These are phyloP conservation scores for Paedocypris micromegethes DNA, from an alignment of 2,797 vertebrate genomes.

Conservation along the genomic window DNA sequence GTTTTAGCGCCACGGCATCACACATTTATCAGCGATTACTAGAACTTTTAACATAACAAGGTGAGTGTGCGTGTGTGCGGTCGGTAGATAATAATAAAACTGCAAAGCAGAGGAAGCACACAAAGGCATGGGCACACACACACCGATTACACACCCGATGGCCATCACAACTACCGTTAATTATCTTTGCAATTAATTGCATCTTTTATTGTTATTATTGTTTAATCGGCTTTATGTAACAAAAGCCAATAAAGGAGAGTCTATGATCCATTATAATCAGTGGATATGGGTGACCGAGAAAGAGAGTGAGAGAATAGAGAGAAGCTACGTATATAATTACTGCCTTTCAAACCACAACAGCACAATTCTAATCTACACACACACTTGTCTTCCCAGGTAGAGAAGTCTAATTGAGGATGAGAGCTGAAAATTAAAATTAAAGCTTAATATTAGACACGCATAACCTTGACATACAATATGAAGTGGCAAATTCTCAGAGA, in stretches of 20 bases:
- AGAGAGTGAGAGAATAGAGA: constrained; percentile 21
- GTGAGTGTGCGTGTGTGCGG: constrained; percentile 20
- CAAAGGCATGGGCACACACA: constrained; percentile 69
- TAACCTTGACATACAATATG: constrained; percentile 37
- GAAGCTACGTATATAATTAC: constrained; percentile 41
- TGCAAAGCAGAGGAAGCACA: constrained; percentile 62
- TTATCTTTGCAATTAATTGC: constrained; percentile 82
- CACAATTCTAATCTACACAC: constrained; percentile 30
- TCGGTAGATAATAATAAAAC: constrained; percentile 22
- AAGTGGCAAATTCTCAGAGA: constrained; percentile 29
- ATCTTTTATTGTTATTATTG: constrained; percentile 73
- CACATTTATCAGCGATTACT: constrained; percentile 85
- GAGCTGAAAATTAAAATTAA: constrained; percentile 24
- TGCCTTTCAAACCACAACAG: constrained; percentile 39
- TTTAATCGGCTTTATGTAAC: constrained; percentile 91
- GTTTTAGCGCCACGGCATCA: constrained; percentile 84
- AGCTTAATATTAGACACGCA: constrained; percentile 27
- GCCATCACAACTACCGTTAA: constrained; percentile 70
- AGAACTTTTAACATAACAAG: constrained; percentile 35
- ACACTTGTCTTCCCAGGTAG: constrained; percentile 25
- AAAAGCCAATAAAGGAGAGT: constrained; percentile 52
- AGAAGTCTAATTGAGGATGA: constrained; percentile 31
- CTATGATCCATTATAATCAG: constrained; percentile 47
- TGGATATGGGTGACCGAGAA: constrained; percentile 37
- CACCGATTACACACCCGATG: constrained; percentile 70